These are phyloP conservation scores for Stenichneumon culpator DNA, from an alignment of 2,888 invertebrate species.

Conservation along the genomic window DNA sequence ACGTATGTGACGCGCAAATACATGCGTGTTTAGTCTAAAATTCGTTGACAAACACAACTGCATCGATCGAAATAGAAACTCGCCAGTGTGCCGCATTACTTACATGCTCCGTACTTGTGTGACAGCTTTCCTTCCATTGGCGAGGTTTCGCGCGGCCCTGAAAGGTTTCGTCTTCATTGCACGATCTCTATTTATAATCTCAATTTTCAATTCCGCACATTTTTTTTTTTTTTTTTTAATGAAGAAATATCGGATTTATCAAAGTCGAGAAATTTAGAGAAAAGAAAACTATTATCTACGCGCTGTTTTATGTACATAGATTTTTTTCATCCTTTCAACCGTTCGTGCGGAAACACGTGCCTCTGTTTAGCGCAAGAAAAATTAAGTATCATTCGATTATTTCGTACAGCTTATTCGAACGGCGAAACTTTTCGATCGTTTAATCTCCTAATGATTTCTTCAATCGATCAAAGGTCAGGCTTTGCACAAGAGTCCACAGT, in stretches of 20 bases:
- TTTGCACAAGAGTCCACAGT: not conserved
- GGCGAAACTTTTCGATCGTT: not conserved
- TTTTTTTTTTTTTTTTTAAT: not conserved
- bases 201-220: not conserved
- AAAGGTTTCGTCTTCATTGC: not conserved
- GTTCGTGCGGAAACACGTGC: not conserved
- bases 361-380: not conserved
- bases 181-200: slow-evolving; percentile 7
- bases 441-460: not conserved
- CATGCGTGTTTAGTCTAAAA: slow-evolving; percentile 28
- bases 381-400: not conserved
- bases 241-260: not conserved
- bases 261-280: not conserved
- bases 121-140: slow-evolving; percentile 2
- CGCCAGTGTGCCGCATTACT: slow-evolving; percentile 21
- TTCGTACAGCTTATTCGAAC: not conserved
- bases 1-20: slow-evolving; percentile 5
- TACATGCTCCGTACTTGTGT: not conserved
- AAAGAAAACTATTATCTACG: not conserved
- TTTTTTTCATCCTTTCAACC: not conserved
- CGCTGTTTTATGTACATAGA: not conserved
- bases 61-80: slow-evolving; percentile 52
- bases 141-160: not conserved
- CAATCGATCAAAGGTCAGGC: not conserved
- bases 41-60: slow-evolving; percentile 40